phyloP scores from a whole-genome alignment of 2,113 vertebrate genomes.

The Camelus bactrianus region DNA sequence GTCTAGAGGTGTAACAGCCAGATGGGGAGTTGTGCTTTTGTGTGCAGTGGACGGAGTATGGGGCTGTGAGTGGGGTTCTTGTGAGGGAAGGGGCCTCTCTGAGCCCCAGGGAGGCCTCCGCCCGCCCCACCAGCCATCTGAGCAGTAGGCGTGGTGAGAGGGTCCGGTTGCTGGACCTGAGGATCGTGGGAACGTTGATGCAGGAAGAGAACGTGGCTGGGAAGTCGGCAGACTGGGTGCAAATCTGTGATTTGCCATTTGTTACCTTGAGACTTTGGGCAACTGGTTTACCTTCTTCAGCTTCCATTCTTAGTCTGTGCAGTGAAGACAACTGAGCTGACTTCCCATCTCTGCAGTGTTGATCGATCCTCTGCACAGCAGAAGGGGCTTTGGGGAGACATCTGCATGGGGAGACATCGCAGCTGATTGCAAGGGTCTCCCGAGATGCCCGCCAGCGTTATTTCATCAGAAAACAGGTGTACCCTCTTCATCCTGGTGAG shows the following conservation, averaged over 20 bases:
- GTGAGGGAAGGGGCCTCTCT: background rate
- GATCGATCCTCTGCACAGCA: background rate
- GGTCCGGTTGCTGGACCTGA: too few species aligned
- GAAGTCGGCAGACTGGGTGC: too few species aligned
- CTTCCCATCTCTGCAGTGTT: background rate
- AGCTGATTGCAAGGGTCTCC: accelerated
- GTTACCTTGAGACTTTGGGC: background rate
- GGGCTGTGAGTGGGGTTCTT: background rate
- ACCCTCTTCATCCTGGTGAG: background rate
- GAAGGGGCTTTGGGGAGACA: background rate
- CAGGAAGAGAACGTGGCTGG: accelerated
- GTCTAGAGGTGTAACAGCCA: too few species aligned
- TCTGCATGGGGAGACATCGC: background rate
- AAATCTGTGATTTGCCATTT: background rate
- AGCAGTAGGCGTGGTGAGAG: background rate
- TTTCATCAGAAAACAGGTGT: background rate
- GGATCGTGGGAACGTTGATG: accelerated
- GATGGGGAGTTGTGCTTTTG: too few species aligned
- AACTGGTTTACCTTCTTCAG: background rate
- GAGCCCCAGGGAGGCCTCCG: too few species aligned
- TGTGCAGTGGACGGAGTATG: background rate
- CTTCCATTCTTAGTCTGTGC: background rate
- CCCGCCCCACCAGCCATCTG: accelerated
- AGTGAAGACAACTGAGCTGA: background rate
- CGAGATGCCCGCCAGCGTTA: accelerated